Evolutionary conservation across 2,797 vertebrate species (phyloP), one percentile per base, ranked within the genome.

Genomic region (Austrolebias charrua): DNA sequence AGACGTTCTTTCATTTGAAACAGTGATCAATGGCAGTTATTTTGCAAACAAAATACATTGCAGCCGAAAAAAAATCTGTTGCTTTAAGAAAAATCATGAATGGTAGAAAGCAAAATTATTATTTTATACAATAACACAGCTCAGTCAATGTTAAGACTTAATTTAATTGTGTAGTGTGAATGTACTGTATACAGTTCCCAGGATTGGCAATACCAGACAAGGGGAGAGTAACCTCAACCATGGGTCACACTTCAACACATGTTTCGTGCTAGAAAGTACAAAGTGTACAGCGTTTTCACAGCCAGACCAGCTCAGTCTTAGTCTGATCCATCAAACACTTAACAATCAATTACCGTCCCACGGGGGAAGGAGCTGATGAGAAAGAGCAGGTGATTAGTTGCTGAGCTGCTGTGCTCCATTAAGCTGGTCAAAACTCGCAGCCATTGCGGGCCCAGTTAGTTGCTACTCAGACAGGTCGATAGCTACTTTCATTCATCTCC

Each of bases 351-450:
- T 84, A 82, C 73, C 38, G 73, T 86, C 88, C 82, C 78, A 16
- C 11, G 84, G 71, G 86, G 75, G 63, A 67, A 70, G 74, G 66
- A 13, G 76, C 83, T 89, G 87, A 90, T 89, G 88, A 89, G 85
- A 81, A 84, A 83, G 79, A 88, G 66, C 86, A 84, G 86, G 85
- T 89, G 87, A 90, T 91, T 89, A 89, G 89, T 89, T 87, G 87
- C 81, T 62, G 77, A 84, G 80, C 81, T 75, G 86, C 71, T 84
- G 83, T 76, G 85, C 85, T 88, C 83, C 87, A 90, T 89, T 90
- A 90, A 83, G 80, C 81, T 68, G 84, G 78, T 86, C 84, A 80
- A 83, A 88, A 88, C 86, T 84, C 73, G 49, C 71, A 75, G 83
- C 68, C 80, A 64, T 54, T 61, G 75, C 59, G 71, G 46, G 82